A percentile compares a stretch with the other conserved stretches of the same genome.
These are phyloP conservation scores for Tetheella fluctuosa DNA, from an alignment of 2,888 invertebrate genomes.

Conservation along the genomic window DNA sequence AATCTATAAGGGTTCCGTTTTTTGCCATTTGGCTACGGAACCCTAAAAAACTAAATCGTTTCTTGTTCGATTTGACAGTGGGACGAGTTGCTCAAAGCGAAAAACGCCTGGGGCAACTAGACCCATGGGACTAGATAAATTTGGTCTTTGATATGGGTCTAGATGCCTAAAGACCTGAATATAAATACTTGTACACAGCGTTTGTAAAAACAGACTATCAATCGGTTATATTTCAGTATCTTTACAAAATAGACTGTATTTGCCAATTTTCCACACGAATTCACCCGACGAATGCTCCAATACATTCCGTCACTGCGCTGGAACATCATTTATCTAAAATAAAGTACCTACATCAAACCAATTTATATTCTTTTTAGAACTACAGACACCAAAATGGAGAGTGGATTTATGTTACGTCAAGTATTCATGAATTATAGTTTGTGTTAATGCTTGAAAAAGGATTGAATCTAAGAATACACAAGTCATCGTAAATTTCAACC, in stretches of 20 bases:
- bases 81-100: too few species aligned
- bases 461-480: background rate
- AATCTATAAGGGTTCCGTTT: too few species aligned
- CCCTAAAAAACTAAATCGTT: too few species aligned
- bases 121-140: too few species aligned
- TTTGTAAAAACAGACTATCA: background rate
- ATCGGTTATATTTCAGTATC: background rate
- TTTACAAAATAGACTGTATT: constrained; percentile 4
- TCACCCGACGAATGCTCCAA: constrained; percentile 1
- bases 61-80: too few species aligned
- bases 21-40: too few species aligned
- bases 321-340: constrained; percentile 8
- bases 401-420: background rate
- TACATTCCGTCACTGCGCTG: constrained; percentile 2
- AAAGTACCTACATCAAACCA: background rate
- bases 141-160: too few species aligned
- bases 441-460: background rate
- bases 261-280: constrained; percentile 3
- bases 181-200: background rate
- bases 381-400: background rate
- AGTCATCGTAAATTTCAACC: background rate
- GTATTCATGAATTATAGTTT: background rate
- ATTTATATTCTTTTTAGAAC: constrained; percentile 6
- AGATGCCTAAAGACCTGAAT: too few species aligned
- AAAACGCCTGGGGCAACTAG: too few species aligned